Evolutionary conservation across 2,888 invertebrate species (phyloP).

Genomic region (Hyposoter didymator): DNA sequence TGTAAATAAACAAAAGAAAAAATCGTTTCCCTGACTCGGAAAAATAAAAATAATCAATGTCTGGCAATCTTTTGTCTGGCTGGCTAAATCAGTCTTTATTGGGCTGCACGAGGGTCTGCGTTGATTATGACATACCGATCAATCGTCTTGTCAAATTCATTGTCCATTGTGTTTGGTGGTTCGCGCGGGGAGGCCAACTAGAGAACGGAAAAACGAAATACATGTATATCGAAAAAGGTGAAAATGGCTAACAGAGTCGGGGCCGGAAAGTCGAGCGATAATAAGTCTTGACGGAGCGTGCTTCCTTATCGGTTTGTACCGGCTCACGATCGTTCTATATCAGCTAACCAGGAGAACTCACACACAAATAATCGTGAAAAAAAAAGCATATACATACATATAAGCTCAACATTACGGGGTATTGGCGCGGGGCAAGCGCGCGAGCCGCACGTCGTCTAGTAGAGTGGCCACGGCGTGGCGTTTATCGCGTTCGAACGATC

Average conservation of each 20-base stretch:
- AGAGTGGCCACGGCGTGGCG: constrained; percentile 24
- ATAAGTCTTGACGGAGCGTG: constrained; percentile 61
- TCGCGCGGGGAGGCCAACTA: background rate
- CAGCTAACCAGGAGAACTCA: constrained; percentile 36
- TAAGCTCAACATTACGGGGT: constrained; percentile 3
- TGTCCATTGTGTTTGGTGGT: background rate
- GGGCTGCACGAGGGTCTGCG: background rate
- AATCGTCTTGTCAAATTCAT: background rate
- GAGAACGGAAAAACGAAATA: background rate
- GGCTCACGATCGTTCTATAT: constrained; percentile 56
- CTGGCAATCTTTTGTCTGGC: background rate
- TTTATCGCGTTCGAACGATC: constrained; percentile 73
- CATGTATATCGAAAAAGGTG: background rate
- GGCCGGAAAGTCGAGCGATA: constrained; percentile 41
- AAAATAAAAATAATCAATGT: background rate
- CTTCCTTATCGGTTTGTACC: constrained; percentile 57
- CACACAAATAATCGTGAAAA: constrained; percentile 10
- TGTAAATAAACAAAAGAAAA: background rate
- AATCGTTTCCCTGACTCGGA: background rate
- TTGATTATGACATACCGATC: background rate
- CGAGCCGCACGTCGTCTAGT: constrained; percentile 39
- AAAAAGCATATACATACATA: constrained; percentile 18
- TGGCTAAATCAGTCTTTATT: background rate
- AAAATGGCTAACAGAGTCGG: constrained; percentile 29
- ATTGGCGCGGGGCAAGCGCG: constrained; percentile 39